Conservation (phyloP, 1,140 invertebrate species). For the Caligus rogercresseyi region DNA sequence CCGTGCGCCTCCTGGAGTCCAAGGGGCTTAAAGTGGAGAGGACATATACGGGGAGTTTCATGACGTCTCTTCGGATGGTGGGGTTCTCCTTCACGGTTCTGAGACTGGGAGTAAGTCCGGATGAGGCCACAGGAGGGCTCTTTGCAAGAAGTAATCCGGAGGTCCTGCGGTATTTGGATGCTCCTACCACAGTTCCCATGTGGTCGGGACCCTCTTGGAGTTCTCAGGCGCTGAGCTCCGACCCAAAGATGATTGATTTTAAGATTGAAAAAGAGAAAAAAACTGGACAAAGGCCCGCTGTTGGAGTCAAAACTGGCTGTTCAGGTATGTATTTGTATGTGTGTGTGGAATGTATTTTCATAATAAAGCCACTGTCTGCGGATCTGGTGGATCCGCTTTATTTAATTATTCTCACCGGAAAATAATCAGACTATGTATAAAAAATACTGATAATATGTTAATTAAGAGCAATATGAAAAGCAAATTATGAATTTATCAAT, state of each 20-base stretch:
- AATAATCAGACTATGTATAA: too few species aligned
- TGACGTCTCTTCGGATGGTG: conserved; percentile 62
- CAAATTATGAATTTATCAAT: too few species aligned
- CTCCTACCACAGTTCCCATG: conserved; percentile 36
- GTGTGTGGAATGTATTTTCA: neutral
- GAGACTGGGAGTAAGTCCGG: conserved; percentile 26
- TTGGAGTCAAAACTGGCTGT: neutral
- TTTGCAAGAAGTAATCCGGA: conserved; percentile 29
- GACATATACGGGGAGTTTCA: conserved; percentile 47
- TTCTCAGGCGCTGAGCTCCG: neutral
- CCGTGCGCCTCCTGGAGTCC: conserved; percentile 41
- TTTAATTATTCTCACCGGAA: too few species aligned
- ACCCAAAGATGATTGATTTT: neutral
- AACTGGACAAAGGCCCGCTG: neutral
- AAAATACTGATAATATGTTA: too few species aligned
- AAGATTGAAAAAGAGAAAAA: neutral
- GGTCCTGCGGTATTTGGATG: conserved; percentile 40
- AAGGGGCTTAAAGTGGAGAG: conserved; percentile 36
- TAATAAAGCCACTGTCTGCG: too few species aligned
- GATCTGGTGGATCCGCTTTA: too few species aligned
- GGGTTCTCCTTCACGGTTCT: conserved; percentile 56
- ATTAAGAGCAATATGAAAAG: too few species aligned
- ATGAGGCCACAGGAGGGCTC: conserved; percentile 26
- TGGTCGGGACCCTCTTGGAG: conserved; percentile 32
- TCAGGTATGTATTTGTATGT: neutral